Base-by-base conservation (phyloP, 2,113 vertebrate genomes). In the Pipra filicauda region DNA sequence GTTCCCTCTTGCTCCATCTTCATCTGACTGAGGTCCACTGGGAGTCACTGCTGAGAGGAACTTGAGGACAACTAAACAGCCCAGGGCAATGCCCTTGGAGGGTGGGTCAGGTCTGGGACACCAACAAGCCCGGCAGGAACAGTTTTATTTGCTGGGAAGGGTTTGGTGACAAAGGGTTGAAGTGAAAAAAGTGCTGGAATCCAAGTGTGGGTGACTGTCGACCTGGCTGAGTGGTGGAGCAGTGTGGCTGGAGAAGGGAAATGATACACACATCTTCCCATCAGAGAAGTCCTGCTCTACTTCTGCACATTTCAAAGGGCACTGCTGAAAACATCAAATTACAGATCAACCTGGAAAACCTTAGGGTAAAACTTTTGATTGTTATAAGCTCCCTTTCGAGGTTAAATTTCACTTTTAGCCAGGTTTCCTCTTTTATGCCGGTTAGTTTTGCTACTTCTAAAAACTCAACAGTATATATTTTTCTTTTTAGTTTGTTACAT, bases 161-260 rank as follows among this genome's bases (percentile, higher is more conserved):
- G 21, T 66, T 89, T 73, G 84, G 24, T 69, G 61, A 33, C 84
- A 81, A 80, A 44, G 65, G 51, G 17, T 15, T 70, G 70, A 67
- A 82, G 17, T 9, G 43, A 87, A 86, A 77, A 21, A 52, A 77
- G 14, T 20, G 31, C 44, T 72, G 49, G 69, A 61, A 43, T 69
- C 33, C 54, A 82, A 37, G 18, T 15, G 39, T 0, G 9, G 11
- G 33, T 69, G 41, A 48, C 22, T 24, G 72, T 43, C 0, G 2
- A 14, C 18, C 31, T 58, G 58, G 24, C 28, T 90, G 49, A 39
- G 28, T 39, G 24, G 37, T 4, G 8, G 14, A 73, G 33, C 12
- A 65, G 5, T 4, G 23, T 48, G 37, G 19, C 16, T 67, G 61
- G 35, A 91, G 74, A 85, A 81, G 16, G 2, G 5, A 81, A 59